phyloP scores from a whole-genome alignment of 1,140 invertebrate species.

The Anoplolepis gracilipes region DNA sequence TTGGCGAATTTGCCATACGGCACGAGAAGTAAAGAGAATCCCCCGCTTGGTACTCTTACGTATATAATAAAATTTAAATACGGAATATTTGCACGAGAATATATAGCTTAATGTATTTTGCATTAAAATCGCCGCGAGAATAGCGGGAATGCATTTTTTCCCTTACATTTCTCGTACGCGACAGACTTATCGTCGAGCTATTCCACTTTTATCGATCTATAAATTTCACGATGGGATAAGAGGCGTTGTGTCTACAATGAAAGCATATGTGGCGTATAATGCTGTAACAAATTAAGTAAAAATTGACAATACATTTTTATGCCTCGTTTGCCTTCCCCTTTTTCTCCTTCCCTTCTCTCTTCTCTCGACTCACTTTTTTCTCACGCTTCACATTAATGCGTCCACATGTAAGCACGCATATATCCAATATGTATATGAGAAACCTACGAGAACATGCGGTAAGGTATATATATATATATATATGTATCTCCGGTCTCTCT shows the following conservation, averaged over 20 bases:
- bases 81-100: not conserved
- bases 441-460: constrained; percentile 61
- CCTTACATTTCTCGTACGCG: not conserved
- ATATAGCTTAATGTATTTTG: not conserved
- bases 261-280: not conserved
- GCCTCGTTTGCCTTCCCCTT: not conserved
- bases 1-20: constrained; percentile 37
- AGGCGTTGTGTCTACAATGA: not conserved
- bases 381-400: constrained; percentile 57
- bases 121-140: not conserved
- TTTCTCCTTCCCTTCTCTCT: no score
- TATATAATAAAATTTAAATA: constrained; percentile 29
- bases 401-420: constrained; percentile 34
- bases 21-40: not conserved
- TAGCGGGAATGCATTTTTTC: not conserved
- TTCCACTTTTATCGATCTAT: constrained; percentile 53
- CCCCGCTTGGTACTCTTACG: not conserved
- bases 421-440: constrained; percentile 62
- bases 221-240: constrained; percentile 6
- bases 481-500: constrained; percentile 55
- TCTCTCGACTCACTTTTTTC: constrained; percentile 10
- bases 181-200: constrained; percentile 36
- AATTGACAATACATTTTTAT: constrained; percentile 31
- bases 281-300: constrained; percentile 48
- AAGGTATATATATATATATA: no score